Base-by-base conservation (phyloP, 2,113 vertebrate species). In the Myiopsitta monachus region DNA sequence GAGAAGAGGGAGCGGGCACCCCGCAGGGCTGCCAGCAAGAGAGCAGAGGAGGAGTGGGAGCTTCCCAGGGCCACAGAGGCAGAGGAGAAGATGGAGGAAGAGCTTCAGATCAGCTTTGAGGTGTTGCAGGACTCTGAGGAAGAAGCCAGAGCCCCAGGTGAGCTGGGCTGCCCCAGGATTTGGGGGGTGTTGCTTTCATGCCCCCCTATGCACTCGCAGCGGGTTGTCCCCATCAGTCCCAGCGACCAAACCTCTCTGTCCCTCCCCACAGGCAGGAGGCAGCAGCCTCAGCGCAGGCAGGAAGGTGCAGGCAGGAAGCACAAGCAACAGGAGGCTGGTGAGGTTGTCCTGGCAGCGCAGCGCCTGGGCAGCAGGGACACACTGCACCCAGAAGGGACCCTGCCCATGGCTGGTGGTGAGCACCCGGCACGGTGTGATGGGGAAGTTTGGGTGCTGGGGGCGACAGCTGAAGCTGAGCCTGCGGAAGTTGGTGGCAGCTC, bases 51-150 rank as follows among this genome's bases (percentile, higher is more conserved):
- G 76, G 38, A 95, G 43, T 10, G 36, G 19, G 99, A 99, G 87
- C 91, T 96, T 57, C 98, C 99, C 98, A 98, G 98, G 83, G 95
- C 98, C 62, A 97, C 98, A 14, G 90, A 96, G 47, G 97, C 97
- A 57, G 96, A 97, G 47, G 87, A 92, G 22, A 69, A 77, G 54
- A 43, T 93, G 26, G 98, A 98, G 36, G 95, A 97, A 44, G 41
- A 88, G 9, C 55, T 98, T 38, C 96, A 99, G 70, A 74, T 97
- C 24, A 99, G 98, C 96, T 96, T 98, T 10, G 98, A 99, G 94
- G 74, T 96, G 55, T 96, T 99, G 8, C 95, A 93, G 61, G 95
- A 55, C n/a, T 98, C 98, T 2, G 98, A 99, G 43, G 94, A 97
- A 8, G 98, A 98, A 46, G 97, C 98, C 23, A 59, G 36, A 14